Percentiles rank a stretch among this genome's conserved stretches.
Evolutionary conservation across 2,888 invertebrate species (phyloP).

Genomic region (Eretmocerus hayati): DNA sequence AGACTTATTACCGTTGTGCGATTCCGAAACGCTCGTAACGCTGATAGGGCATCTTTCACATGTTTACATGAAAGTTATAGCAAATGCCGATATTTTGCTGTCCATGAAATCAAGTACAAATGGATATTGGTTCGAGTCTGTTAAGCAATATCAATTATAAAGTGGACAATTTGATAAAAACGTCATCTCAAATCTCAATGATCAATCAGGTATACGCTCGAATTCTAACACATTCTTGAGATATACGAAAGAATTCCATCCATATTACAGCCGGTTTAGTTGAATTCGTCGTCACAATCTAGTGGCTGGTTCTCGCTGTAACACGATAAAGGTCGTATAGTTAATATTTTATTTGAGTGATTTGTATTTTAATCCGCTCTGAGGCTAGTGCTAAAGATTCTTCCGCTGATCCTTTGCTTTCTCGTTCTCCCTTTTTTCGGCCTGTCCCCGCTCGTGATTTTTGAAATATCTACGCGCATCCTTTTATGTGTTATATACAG

Average conservation of each 20-base stretch:
- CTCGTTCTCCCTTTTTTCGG: neutral
- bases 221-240: constrained; percentile 5
- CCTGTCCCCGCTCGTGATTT: constrained; percentile 8
- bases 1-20: too few relatives aligned
- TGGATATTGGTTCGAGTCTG: neutral
- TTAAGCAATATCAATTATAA: constrained; percentile 1
- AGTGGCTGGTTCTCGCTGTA: neutral
- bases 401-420: constrained; percentile 12
- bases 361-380: constrained; percentile 10
- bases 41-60: too few relatives aligned
- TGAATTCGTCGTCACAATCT: too few relatives aligned
- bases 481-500: constrained; percentile 6
- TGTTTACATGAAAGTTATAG: too few relatives aligned
- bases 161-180: constrained; percentile 10
- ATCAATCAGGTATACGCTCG: constrained; percentile 1
- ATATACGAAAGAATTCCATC: neutral
- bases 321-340: constrained; percentile 20
- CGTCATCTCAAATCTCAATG: constrained; percentile 8
- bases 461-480: constrained; percentile 13
- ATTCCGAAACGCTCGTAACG: too few relatives aligned
- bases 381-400: constrained; percentile 3
- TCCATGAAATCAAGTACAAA: too few relatives aligned
- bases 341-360: constrained; percentile 23
- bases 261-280: neutral
- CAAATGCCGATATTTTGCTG: too few relatives aligned